phyloP scores from a whole-genome alignment of 1,140 invertebrate species.

The Pollicipes pollicipes region DNA sequence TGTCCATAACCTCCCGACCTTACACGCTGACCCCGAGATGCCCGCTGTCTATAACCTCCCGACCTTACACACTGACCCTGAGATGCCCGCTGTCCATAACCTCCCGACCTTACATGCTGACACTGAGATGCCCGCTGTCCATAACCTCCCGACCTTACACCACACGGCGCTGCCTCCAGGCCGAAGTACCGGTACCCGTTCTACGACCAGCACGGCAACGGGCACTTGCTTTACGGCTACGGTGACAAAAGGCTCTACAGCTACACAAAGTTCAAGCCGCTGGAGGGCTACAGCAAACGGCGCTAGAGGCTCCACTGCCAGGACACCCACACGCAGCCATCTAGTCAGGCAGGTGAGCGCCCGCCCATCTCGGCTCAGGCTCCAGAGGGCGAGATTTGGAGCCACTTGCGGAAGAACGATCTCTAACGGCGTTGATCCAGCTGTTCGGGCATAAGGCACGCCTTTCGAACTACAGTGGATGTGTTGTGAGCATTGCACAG shows the following conservation, averaged over 20 bases:
- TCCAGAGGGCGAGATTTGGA: no score
- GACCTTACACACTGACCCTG: no score
- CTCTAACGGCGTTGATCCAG: no score
- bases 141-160: not conserved
- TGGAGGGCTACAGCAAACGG: conserved; percentile 41
- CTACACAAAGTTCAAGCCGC: conserved; percentile 63
- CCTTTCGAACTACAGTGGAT: no score
- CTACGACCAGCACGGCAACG: conserved; percentile 68
- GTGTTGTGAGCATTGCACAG: no score
- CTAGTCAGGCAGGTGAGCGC: no score
- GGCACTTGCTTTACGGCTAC: conserved; percentile 67
- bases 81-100: no score
- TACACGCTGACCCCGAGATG: not conserved
- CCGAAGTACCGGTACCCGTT: conserved; percentile 76
- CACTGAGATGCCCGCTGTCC: not conserved
- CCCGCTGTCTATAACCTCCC: no score
- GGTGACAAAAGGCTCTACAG: conserved; percentile 67
- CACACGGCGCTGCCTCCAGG: conserved; percentile 29
- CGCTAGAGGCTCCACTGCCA: not conserved
- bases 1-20: no score
- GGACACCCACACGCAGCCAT: not conserved
- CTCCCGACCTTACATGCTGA: not conserved
- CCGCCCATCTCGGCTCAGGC: no score
- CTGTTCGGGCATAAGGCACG: no score
- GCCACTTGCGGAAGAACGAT: no score